These are phyloP conservation scores for Apotomis betuletana DNA, from an alignment of 2,888 invertebrate genomes.

Conservation along the genomic window DNA sequence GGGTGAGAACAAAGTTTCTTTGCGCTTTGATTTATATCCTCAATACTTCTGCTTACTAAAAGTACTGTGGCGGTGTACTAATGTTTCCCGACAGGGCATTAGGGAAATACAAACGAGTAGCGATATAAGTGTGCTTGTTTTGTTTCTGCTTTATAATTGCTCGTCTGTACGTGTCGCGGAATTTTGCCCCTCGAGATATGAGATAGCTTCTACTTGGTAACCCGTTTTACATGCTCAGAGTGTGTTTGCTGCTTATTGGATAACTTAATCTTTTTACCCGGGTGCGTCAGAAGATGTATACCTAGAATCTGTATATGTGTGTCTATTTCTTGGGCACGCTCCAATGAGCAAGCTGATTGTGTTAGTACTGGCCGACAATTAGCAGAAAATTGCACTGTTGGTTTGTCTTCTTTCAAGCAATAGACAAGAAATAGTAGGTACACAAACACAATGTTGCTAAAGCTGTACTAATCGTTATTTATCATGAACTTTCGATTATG, in stretches of 20 bases:
- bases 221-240: neutral
- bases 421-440: no score
- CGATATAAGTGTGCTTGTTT: slow-evolving; percentile 25
- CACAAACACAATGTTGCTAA: no score
- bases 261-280: no score
- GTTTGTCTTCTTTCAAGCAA: no score
- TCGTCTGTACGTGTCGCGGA: slow-evolving; percentile 8
- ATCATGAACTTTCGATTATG: neutral
- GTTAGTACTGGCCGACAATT: no score
- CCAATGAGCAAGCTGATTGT: no score
- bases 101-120: slow-evolving; percentile 39
- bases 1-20: no score
- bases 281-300: no score
- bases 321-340: no score
- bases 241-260: neutral
- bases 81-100: slow-evolving; percentile 41
- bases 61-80: slow-evolving; percentile 29
- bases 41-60: slow-evolving; percentile 17
- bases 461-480: neutral
- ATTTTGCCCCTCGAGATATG: slow-evolving; percentile 17
- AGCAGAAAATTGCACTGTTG: no score
- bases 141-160: slow-evolving; percentile 35
- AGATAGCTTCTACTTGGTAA: neutral
- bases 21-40: neutral
- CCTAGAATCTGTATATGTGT: no score